Conservation (phyloP, 2,888 invertebrate species). For the Brachycybe producta region DNA sequence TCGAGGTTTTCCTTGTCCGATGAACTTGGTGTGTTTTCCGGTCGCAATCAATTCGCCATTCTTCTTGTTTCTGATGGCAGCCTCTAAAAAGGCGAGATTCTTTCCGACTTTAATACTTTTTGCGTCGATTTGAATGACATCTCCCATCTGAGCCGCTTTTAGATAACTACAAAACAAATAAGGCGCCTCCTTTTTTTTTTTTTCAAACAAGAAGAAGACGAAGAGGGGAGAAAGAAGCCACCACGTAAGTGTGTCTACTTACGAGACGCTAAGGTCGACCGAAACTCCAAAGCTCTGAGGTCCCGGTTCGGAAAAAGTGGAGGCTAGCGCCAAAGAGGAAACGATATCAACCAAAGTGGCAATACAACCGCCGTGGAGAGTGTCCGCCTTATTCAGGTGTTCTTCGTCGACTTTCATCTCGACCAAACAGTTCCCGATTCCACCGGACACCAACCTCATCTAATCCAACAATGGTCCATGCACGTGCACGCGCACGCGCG, state of each 20-base stretch:
- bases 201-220: conserved; percentile 18
- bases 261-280: conserved; percentile 69
- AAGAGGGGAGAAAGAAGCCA: too few species aligned
- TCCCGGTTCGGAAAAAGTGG: conserved; percentile 41
- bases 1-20: too few species aligned
- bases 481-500: too few species aligned
- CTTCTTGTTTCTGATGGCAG: conserved; percentile 60
- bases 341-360: conserved; percentile 63
- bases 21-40: conserved; percentile 72
- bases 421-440: conserved; percentile 57
- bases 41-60: conserved; percentile 60
- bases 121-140: conserved; percentile 64
- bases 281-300: conserved; percentile 52
- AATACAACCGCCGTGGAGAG: conserved; percentile 73
- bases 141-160: conserved; percentile 60
- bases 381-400: conserved; percentile 58
- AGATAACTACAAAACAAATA: conserved; percentile 50
- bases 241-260: conserved; percentile 29
- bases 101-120: conserved; percentile 60
- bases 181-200: neutral
- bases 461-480: too few species aligned
- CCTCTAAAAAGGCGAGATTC: conserved; percentile 66
- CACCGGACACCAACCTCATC: conserved; percentile 43
- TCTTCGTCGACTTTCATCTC: conserved; percentile 60
- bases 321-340: conserved; percentile 64